Evolutionary conservation across 2,113 vertebrate genomes (phyloP).

Genomic region (Vidua macroura): DNA sequence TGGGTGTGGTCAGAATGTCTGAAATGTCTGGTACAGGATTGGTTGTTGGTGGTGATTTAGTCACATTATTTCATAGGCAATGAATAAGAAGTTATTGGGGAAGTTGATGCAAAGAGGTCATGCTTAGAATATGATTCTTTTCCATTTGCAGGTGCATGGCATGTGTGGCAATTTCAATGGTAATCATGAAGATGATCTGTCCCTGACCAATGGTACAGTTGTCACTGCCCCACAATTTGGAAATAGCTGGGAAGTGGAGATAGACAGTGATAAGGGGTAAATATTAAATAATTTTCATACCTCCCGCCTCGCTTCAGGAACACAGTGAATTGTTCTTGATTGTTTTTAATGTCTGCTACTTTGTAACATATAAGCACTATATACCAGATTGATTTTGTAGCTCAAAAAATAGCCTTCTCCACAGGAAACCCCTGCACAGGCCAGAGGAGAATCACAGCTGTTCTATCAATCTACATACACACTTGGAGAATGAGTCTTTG

Average conservation of each 20-base stretch:
- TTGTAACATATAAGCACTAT: background rate
- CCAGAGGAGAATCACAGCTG: background rate
- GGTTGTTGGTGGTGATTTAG: background rate
- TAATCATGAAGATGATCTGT: slow-evolving; percentile 34
- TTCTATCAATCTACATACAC: background rate
- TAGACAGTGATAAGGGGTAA: slow-evolving; percentile 61
- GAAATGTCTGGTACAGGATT: background rate
- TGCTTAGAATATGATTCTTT: background rate
- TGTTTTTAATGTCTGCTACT: background rate
- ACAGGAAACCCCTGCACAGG: background rate
- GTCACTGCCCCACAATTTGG: slow-evolving; percentile 61
- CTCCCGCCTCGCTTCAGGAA: background rate
- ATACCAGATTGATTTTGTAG: background rate
- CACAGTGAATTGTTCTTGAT: background rate
- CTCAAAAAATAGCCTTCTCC: background rate
- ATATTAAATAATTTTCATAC: background rate
- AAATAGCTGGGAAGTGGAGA: slow-evolving; percentile 71
- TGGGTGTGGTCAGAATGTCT: background rate
- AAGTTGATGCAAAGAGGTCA: background rate
- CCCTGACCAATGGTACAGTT: slow-evolving; percentile 26
- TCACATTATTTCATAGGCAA: background rate
- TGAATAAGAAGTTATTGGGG: background rate
- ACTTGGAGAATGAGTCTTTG: background rate
- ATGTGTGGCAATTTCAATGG: slow-evolving; percentile 73
- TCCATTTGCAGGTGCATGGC: slow-evolving; percentile 59